Conservation (phyloP, 92 coral and sea anemone genomes). For the Galaxea fascicularis region DNA sequence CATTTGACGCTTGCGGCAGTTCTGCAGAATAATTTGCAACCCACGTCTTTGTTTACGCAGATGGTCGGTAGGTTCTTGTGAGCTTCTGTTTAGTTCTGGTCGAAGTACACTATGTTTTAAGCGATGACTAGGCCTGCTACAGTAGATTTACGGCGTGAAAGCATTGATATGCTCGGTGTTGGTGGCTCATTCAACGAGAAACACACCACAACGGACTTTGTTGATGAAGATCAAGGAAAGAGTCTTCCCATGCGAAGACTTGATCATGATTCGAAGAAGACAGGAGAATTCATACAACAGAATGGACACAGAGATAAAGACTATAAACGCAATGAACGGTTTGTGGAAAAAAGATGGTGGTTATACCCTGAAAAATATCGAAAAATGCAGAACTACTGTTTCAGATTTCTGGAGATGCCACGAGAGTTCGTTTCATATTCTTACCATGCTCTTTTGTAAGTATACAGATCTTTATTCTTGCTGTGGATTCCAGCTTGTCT, state of each 20-base stretch:
- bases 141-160: slow-evolving; percentile 64
- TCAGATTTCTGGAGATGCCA: slow-evolving; percentile 94
- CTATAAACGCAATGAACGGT: slow-evolving; percentile 54
- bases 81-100: not conserved
- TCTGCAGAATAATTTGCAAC: not conserved
- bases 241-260: slow-evolving; percentile 47
- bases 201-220: slow-evolving; percentile 29
- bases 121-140: slow-evolving; percentile 31
- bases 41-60: slow-evolving; percentile 5
- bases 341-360: slow-evolving; percentile 36
- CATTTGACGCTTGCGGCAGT: slow-evolving; percentile 9
- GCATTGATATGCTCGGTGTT: slow-evolving; percentile 44
- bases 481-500: slow-evolving; percentile 1
- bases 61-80: not conserved
- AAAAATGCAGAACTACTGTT: slow-evolving; percentile 73
- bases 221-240: slow-evolving; percentile 34
- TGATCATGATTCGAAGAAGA: slow-evolving; percentile 51
- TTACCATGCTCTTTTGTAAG: slow-evolving; percentile 75
- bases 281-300: slow-evolving; percentile 31
- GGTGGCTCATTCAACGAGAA: slow-evolving; percentile 44
- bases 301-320: slow-evolving; percentile 59
- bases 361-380: slow-evolving; percentile 65
- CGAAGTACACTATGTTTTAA: not conserved
- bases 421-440: slow-evolving; percentile 54
- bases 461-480: slow-evolving; percentile 21